These are phyloP conservation scores for Microctenopoma stevenorrisi DNA, from an alignment of 2,797 vertebrate species.

Conservation along the genomic window DNA sequence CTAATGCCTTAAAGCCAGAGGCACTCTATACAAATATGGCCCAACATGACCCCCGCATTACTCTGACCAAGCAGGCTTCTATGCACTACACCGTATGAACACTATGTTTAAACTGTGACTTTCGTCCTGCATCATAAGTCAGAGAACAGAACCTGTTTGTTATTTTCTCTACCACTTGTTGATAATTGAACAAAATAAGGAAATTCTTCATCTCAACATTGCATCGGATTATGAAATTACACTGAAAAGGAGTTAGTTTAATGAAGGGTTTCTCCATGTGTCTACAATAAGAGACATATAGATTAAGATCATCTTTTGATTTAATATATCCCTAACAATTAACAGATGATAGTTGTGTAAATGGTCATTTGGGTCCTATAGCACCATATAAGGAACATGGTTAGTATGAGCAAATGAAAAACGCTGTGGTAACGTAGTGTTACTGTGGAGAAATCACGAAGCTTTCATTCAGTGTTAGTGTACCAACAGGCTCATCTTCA, in stretches of 20 bases:
- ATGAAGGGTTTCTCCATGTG: neutral
- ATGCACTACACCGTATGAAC: neutral
- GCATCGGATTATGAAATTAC: conserved; percentile 15
- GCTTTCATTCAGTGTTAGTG: conserved; percentile 49
- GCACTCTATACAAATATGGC: conserved; percentile 26
- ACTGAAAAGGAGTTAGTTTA: neutral
- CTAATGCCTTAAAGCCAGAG: conserved; percentile 52
- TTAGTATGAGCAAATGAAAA: conserved; percentile 15
- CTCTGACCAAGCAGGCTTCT: neutral
- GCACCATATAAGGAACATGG: conserved; percentile 2
- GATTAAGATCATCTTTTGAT: neutral
- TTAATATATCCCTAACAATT: neutral
- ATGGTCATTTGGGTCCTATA: neutral
- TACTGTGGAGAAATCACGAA: conserved; percentile 13
- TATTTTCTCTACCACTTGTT: neutral
- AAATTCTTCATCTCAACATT: neutral
- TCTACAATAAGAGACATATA: neutral
- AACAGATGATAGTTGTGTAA: neutral
- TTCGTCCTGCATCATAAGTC: too few species aligned
- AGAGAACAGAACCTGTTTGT: too few species aligned
- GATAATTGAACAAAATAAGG: neutral
- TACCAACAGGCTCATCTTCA: conserved; percentile 24
- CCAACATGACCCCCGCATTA: conserved; percentile 22
- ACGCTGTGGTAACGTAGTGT: neutral
- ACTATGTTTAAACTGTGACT: neutral